Base-by-base conservation (phyloP, 2,888 invertebrate genomes). In the Yponomeuta cagnagella region DNA sequence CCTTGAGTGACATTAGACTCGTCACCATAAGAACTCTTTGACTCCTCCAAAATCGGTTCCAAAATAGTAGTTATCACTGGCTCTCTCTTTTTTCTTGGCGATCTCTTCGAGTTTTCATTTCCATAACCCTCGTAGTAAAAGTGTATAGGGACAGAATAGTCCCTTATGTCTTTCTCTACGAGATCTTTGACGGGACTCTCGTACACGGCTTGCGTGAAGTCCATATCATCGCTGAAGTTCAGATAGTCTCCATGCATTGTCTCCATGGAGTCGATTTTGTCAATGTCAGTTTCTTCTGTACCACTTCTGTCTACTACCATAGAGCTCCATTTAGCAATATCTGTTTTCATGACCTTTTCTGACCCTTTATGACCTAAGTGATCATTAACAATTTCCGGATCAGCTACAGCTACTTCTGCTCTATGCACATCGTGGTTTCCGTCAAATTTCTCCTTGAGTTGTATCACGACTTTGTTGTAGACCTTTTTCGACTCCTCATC, bases 11-110 rank as follows among this genome's bases (percentile, higher is more conserved):
- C 5, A 9, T 68, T 68, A 9, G 68, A 31, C 9, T 74, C 83
- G 72, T 89, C 87, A 70, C 89, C 88, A 9, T 83, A 85, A 3
- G 88, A 89, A 74, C 88, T 88, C 76, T 92, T 92, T 0, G 90
- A 90, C 76, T 93, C 92, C 75, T 93, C 92, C 65, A 90, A 75
- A 74, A 93, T 93, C 1, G 92, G 90, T 76, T 92, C 92, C 3
- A 92, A 75, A 12, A 80, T 72, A 9, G 31, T n/a, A 10, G 69
- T 71, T 77, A 82, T 80, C 10, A 78, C 37, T 30, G 73, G 65
- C 6, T 84, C 82, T 6, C 75, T 73, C 8, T 72, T 73, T 77
- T 87, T 89, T 15, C 76, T 74, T 0, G 88, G 86, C 0, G 88
- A 86, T 73, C 83, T 85, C 63, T 78, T 85, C 0, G 83, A 80